Evolutionary conservation across 2,113 vertebrate species (phyloP), one percentile per base, ranked within the genome.

Genomic region (Podarcis muralis): DNA sequence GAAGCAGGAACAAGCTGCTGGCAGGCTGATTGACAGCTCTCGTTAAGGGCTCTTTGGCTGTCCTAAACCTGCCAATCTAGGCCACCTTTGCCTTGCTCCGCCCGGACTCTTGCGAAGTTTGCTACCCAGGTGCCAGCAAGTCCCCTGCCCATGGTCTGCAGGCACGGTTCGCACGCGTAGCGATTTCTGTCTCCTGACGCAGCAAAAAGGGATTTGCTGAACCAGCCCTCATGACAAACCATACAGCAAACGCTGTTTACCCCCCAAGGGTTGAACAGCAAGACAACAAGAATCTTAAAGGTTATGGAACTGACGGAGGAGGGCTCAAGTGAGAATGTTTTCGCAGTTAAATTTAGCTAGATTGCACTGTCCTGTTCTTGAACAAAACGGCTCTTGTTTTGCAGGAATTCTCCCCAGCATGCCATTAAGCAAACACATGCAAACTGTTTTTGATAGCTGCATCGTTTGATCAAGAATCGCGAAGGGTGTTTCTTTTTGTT

Each of bases 331-430:
- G 84, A 83, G 90, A 83, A 68, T 57, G 0, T 88, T 88, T 90
- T 89, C 13, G 90, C 74, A 85, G 81, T 59, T 85, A 35, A 15
- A 72, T 65, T 30, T 91, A 81, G 65, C n/a, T 69, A 83, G 87
- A 90, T 89, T 90, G 83, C 93, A 88, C 90, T 92, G 90, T 92
- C 85, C 89, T 92, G 93, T 92, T 87, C 71, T 83, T 91, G 91
- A 95, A 95, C 94, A 96, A 96, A 94, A 89, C 91, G 65, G 84
- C 88, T 90, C 89, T 88, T 94, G 93, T 95, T 89, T 68, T 3
- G 1, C 48, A 89, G 87, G 79, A 84, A 76, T 90, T 18, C n/a
- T 90, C 91, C 83, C 87, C 84, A 93, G 48, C 87, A 87, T 84
- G 88, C 89, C 88, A 85, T 90, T 85, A 93, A 85, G 88, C 22